Base-by-base conservation (phyloP, 2,888 invertebrate genomes). In the Rhyacophila evoluta region DNA sequence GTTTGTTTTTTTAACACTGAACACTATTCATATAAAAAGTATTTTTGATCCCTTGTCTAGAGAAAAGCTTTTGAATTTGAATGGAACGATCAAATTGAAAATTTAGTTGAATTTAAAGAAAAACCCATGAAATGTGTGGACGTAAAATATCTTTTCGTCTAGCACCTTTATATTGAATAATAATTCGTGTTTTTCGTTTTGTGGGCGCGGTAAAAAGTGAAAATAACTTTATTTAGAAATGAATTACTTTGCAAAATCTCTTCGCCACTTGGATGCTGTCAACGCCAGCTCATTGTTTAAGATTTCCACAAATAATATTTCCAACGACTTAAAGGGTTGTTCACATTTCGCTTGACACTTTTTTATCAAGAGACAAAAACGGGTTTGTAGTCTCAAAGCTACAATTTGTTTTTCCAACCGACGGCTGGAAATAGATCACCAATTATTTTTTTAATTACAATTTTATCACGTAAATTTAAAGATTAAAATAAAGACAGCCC, bases 251-350 rank as follows among this genome's bases (percentile, higher is more conserved):
- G 10, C 55, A 55, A 55, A 55, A 55, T 55, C 55, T 15, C 55
- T 19, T 55, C 25, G 8, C 55, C 55, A 55, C 55, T 25, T 19
- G 25, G 55, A 55, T 55, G 8, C 55, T 55, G 55, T 29, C 72
- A 38, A 39, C 33, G 29, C 12, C 36, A 70, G 68, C 73, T 77
- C 73, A 77, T 77, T 77, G 77, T 77, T 77, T 77, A 77, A 77
- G 77, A 77, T 77, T 77, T 77, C 39, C 73, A 38, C 73, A 72
- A 77, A 77, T n/a, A n/a, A n/a, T 73, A 77, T 77, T 77, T 72
- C 38, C 72, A 73, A 77, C 39, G 69, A 29, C 72, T 71, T 19
- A 2, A 55, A 55, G 55, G 55, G 19, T 19, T 55, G 55, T 55
- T 55, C 55, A 55, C 55, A 55, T 15, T 19, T 41, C 15, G 6